These are phyloP conservation scores for Lanius collurio DNA, from an alignment of 2,113 vertebrate species.

Conservation along the genomic window DNA sequence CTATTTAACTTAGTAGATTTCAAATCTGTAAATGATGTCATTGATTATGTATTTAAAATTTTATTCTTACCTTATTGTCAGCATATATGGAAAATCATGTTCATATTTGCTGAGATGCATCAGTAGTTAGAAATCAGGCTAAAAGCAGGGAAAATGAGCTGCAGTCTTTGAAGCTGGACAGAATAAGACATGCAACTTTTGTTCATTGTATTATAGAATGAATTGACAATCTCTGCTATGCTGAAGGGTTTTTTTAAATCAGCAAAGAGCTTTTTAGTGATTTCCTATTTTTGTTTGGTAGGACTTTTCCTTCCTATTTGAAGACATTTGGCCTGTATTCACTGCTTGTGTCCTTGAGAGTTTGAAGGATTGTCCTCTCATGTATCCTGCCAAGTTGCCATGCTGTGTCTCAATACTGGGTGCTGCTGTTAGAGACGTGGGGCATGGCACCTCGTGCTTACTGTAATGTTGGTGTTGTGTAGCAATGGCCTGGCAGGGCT, in stretches of 20 bases:
- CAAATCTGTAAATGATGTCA: neutral
- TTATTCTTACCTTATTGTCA: neutral
- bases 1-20: neutral
- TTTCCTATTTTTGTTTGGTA: neutral
- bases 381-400: neutral
- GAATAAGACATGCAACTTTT: neutral
- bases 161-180: neutral
- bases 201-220: neutral
- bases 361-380: neutral
- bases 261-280: neutral
- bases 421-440: neutral
- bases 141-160: neutral
- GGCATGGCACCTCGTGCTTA: rapidly evolving
- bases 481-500: slow-evolving; percentile 34
- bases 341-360: neutral
- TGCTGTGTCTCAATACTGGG: neutral
- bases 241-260: neutral
- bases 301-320: neutral
- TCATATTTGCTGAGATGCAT: neutral
- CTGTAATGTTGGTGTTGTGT: neutral
- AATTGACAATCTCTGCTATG: neutral
- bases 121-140: neutral
- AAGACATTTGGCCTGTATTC: neutral
- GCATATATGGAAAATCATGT: neutral
- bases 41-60: neutral